Conservation (phyloP, 2,888 invertebrate species). For the Abrostola tripartita region DNA sequence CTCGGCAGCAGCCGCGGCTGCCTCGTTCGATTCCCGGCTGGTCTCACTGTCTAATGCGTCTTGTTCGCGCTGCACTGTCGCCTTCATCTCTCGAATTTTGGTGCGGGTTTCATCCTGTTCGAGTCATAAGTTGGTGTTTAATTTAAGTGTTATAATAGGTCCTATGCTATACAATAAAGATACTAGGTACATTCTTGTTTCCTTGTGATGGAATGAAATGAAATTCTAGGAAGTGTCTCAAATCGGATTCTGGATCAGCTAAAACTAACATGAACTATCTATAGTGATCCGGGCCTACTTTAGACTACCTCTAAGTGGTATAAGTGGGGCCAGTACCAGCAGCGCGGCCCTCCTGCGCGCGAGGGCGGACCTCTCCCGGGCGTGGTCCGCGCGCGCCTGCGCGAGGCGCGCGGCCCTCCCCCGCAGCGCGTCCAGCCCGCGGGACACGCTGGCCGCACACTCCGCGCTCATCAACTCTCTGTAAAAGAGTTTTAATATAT, state of each 20-base stretch:
- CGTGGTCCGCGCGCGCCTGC: constrained; percentile 37
- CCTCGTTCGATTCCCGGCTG: constrained; percentile 58
- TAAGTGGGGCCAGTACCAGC: constrained; percentile 59
- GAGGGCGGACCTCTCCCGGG: constrained; percentile 46
- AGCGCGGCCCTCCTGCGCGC: constrained; percentile 50
- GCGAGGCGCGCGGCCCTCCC: constrained; percentile 36
- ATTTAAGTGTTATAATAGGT: too few relatives aligned
- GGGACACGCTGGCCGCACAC: constrained; percentile 59
- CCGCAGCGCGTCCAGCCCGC: constrained; percentile 64
- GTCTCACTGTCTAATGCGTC: constrained; percentile 60
- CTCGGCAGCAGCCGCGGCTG: constrained; percentile 54
- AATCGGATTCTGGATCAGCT: too few relatives aligned
- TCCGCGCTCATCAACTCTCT: constrained; percentile 75
- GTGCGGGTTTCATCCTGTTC: constrained; percentile 73
- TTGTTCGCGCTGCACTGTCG: constrained; percentile 61
- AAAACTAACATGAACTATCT: too few relatives aligned
- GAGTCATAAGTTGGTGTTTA: too few relatives aligned
- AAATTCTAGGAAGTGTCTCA: too few relatives aligned
- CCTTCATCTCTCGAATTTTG: constrained; percentile 67
- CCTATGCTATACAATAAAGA: too few relatives aligned
- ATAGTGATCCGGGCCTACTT: too few relatives aligned
- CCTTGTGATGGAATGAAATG: too few relatives aligned
- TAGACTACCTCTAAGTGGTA: too few relatives aligned
- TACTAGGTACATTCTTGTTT: too few relatives aligned
- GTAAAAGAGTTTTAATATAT: too few relatives aligned